These are phyloP conservation scores for Syrphus vitripennis DNA, from an alignment of 2,888 invertebrate species.

Conservation along the genomic window DNA sequence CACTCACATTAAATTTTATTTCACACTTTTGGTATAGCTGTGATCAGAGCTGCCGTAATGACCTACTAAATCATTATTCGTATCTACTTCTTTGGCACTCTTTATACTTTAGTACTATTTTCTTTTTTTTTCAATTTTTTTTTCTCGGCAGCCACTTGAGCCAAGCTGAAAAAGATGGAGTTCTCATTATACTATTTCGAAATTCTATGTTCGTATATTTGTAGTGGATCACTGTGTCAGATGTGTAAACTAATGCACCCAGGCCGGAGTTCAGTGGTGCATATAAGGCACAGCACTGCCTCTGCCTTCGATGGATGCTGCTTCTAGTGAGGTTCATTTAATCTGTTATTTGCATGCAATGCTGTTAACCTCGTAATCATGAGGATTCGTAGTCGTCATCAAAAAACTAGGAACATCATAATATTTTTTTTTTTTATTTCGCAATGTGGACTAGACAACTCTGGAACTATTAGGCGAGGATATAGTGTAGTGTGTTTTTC, in stretches of 20 bases:
- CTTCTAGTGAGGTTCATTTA: slow-evolving; percentile 53
- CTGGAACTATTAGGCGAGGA: neutral
- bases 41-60: neutral
- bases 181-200: slow-evolving; percentile 44
- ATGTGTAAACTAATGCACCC: slow-evolving; percentile 12
- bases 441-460: slow-evolving; percentile 28
- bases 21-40: no score
- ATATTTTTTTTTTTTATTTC: slow-evolving; percentile 7
- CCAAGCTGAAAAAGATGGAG: neutral
- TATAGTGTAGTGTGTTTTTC: slow-evolving; percentile 14
- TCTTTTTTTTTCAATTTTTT: neutral
- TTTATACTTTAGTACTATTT: neutral
- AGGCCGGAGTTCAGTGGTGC: slow-evolving; percentile 16
- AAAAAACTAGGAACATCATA: slow-evolving; percentile 15
- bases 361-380: slow-evolving; percentile 65
- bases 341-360: slow-evolving; percentile 67
- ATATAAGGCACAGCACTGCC: neutral
- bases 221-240: slow-evolving; percentile 54
- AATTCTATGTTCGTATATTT: slow-evolving; percentile 22
- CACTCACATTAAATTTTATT: slow-evolving; percentile 13
- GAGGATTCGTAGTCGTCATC: slow-evolving; percentile 52
- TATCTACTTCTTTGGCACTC: neutral
- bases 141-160: neutral
- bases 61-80: neutral
- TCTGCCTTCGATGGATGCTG: no score